Evolutionary conservation across 1,140 invertebrate species (phyloP), one percentile per base, ranked within the genome.

Genomic region (Tribolium madens): DNA sequence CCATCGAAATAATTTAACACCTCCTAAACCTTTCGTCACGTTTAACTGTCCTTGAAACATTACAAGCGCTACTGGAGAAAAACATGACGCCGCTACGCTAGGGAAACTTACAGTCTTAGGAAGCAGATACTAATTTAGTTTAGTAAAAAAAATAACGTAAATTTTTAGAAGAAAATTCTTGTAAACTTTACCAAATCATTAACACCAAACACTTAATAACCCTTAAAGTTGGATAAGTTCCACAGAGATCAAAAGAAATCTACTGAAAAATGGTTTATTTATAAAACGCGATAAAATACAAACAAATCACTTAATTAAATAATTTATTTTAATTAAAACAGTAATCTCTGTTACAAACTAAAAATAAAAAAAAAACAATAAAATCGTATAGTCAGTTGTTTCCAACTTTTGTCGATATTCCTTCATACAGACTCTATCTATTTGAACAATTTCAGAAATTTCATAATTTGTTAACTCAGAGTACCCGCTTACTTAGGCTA

Each of bases 11-110:
- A 64, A 64, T 64, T 64, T 64, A 42, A 64, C 57, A 64, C 57
- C 57, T 64, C 26, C 57, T 64, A 64, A 64, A 64, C 57, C 57
- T 64, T 64, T 64, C 57, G 57, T 64, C 57, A 64, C 57, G 57
- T 64, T 64, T 64, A 64, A 64, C 57, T 64, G 57, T 64, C 57
- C 57, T 64, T 64, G 57, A 64, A 64, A 26, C 57, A 33, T 64
- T 33, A 33, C 57, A 14, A 42, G 57, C 26, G 52, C 10, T 14
- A 14, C 15, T 33, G 21, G 9, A 64, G 36, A 64, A 64, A 64
- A 12, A 64, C 26, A 64, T 4, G 57, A 10, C 9, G 57, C 26
- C 21, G 52, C 52, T 42, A 42, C 7, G 36, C 36, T 42, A 10
- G 2, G 36, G 9, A 42, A n/a, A 9, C 5, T 36, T 36, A 36